phyloP scores from a whole-genome alignment of 2,888 invertebrate genomes.

The Harmothoe impar region DNA sequence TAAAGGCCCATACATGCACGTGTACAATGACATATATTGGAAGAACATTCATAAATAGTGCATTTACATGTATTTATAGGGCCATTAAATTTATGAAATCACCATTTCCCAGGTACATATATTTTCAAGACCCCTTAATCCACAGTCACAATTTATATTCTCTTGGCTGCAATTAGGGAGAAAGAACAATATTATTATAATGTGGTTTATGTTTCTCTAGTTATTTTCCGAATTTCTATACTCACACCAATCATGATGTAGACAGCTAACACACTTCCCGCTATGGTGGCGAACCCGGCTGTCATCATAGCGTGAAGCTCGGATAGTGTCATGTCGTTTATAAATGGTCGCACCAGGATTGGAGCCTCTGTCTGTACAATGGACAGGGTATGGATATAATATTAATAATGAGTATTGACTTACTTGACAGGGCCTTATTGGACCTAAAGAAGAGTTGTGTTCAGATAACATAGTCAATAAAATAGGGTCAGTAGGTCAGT shows the following conservation, averaged over 20 bases:
- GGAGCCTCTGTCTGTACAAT: constrained; percentile 92
- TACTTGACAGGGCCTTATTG: not conserved
- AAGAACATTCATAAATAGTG: too few species aligned
- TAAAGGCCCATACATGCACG: not conserved
- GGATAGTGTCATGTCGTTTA: constrained; percentile 91
- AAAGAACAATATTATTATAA: too few species aligned
- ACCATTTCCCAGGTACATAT: too few species aligned
- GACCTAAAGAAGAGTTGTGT: not conserved
- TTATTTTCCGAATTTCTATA: too few species aligned
- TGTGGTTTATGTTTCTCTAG: too few species aligned
- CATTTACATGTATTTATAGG: constrained; percentile 14
- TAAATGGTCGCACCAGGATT: constrained; percentile 93
- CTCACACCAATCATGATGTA: constrained; percentile 94
- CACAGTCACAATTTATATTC: too few species aligned
- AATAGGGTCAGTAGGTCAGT: too few species aligned
- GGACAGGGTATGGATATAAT: not conserved
- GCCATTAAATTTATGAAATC: not conserved
- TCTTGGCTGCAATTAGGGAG: too few species aligned
- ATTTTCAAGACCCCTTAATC: too few species aligned
- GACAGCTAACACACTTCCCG: constrained; percentile 94
- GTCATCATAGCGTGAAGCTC: constrained; percentile 96
- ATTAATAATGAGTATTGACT: not conserved
- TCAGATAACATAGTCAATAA: not conserved
- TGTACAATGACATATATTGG: not conserved
- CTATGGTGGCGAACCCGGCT: constrained; percentile 97